Base-by-base conservation (phyloP, 2,888 invertebrate genomes). In the Perizoma affinitatum region DNA sequence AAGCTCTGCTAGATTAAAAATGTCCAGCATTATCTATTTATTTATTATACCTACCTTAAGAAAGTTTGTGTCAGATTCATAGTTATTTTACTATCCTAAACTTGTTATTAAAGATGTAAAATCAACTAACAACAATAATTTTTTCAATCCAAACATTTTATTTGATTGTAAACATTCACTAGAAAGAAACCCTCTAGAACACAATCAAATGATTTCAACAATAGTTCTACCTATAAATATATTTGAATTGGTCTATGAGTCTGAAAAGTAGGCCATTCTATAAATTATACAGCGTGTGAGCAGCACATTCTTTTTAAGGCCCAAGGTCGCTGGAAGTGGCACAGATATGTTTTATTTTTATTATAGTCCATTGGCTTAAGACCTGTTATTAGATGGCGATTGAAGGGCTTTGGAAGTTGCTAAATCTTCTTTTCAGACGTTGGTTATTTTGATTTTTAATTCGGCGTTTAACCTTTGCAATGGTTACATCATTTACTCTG, bases 301-400 rank as follows among this genome's bases (percentile, higher is more conserved):
- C 76, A 80, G 79, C 79, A 75, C 80, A 82, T 83, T 83, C 77
- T 80, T 79, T 79, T 78, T 78, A 79, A 75, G 78, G 84, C 80
- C 79, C 91, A 92, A 91, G 91, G 91, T 88, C 89, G 88, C 85
- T 92, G 90, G 89, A 90, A 81, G 66, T 73, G 85, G 79, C 90
- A 90, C 90, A 91, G 82, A 82, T 82, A 80, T 74, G 75, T 76
- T 81, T 76, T 76, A 76, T 79, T 76, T 82, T 80, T 73, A 69
- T 71, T 59, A 68, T 74, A 65, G 61, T 70, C 69, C 61, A 75
- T 74, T 68, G 72, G 72, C 77, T 76, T 79, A 71, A 66, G 58
- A 63, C 51, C 38, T 57, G 74, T 73, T 76, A 71, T 70, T 59
- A 65, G 44, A 68, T 64, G 62, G 67, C 64, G 47, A 68, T 71